phyloP scores from a whole-genome alignment of 2,888 invertebrate genomes.

The Frankliniella fusca region DNA sequence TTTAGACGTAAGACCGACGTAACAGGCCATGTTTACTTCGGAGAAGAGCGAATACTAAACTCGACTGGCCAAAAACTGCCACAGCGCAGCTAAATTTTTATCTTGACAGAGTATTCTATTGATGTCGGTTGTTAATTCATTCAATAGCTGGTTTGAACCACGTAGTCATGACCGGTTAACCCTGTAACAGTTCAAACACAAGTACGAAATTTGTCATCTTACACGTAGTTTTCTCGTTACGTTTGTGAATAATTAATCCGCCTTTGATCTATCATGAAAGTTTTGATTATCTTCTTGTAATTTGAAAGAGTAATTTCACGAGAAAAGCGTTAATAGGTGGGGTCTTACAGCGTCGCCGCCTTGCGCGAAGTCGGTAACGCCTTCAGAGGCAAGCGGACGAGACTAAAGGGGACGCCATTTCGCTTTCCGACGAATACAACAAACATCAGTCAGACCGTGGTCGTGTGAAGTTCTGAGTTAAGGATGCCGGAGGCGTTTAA shows the following conservation, averaged over 20 bases:
- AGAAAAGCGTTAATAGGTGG: background rate
- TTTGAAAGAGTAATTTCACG: background rate
- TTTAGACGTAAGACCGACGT: slow-evolving; percentile 4
- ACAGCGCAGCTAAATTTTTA: background rate
- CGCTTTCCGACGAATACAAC: slow-evolving; percentile 17
- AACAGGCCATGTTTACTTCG: slow-evolving; percentile 3
- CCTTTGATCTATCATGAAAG: no score
- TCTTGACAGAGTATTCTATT: background rate
- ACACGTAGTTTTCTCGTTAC: no score
- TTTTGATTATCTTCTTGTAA: no score
- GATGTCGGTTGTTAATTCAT: background rate
- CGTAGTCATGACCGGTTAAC: slow-evolving; percentile 17
- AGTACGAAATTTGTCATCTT: no score
- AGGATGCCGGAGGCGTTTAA: slow-evolving; percentile 58
- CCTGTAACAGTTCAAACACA: background rate
- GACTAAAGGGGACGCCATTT: background rate
- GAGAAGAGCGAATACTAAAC: background rate
- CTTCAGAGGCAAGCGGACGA: background rate
- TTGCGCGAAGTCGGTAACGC: slow-evolving; percentile 6
- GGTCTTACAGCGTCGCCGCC: background rate
- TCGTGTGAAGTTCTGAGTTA: background rate
- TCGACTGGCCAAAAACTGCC: background rate
- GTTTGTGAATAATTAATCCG: no score
- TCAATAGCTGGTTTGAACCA: slow-evolving; percentile 10
- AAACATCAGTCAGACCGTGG: slow-evolving; percentile 1